Evolutionary conservation across 2,888 invertebrate species (phyloP).

Genomic region (Leptopterna dolabrata): DNA sequence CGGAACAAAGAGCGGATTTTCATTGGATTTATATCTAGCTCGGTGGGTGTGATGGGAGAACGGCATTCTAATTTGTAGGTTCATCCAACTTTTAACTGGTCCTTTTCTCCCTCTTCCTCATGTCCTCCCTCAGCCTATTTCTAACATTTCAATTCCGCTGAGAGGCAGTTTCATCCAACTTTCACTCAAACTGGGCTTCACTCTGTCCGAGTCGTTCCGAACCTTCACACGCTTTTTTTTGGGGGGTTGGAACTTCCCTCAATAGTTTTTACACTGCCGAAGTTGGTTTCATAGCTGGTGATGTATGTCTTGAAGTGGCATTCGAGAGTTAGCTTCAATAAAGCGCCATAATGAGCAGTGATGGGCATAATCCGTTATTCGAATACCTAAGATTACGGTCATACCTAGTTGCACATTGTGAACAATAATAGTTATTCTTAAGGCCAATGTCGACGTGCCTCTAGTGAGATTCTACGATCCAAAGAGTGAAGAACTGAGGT

Average conservation of each 20-base stretch:
- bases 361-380: no score
- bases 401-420: no score
- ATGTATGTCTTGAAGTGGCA: neutral
- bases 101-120: neutral
- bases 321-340: no score
- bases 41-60: neutral
- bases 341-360: no score
- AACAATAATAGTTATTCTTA: no score
- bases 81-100: slow-evolving; percentile 50
- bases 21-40: slow-evolving; percentile 29
- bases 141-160: neutral
- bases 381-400: no score
- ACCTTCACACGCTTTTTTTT: neutral
- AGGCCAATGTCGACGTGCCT: no score
- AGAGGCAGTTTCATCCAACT: slow-evolving; percentile 7
- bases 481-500: no score
- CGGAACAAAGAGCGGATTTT: slow-evolving; percentile 30
- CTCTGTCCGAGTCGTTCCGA: neutral
- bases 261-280: neutral
- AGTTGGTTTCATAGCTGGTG: neutral
- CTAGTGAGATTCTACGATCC: no score
- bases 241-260: neutral
- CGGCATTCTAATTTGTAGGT: slow-evolving; percentile 44
- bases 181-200: neutral
- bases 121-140: neutral